A percentile compares a stretch with the other conserved stretches of the same genome.
Evolutionary conservation across 2,113 vertebrate genomes (phyloP).

Genomic region (Acrocephalus arundinaceus): DNA sequence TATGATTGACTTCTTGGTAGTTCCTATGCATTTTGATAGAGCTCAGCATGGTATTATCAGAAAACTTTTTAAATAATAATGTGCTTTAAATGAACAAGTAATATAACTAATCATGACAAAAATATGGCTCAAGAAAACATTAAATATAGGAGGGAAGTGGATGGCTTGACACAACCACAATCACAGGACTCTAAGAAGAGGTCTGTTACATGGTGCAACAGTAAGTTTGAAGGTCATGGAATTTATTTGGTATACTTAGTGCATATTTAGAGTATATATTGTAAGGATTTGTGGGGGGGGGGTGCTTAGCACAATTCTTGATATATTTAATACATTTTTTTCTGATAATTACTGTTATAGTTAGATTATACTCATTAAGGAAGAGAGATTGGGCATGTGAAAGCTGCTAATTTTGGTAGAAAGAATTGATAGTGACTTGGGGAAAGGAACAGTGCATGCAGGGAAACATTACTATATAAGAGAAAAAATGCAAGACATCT

Average conservation of each 20-base stretch:
- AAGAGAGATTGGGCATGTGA: background rate
- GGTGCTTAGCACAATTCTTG: background rate
- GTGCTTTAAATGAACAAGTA: background rate
- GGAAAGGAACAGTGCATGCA: background rate
- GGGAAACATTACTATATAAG: rapidly evolving
- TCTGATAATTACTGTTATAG: background rate
- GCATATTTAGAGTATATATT: background rate
- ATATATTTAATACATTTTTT: background rate
- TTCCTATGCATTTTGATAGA: background rate
- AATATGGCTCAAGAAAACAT: background rate
- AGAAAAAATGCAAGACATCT: background rate
- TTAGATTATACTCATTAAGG: background rate
- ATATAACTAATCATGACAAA: background rate
- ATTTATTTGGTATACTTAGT: background rate
- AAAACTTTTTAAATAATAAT: background rate
- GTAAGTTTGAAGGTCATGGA: background rate
- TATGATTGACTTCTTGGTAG: background rate
- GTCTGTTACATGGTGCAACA: background rate
- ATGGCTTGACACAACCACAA: background rate
- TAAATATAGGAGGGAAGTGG: background rate
- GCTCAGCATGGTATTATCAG: background rate
- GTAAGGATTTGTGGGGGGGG: background rate
- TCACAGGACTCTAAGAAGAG: background rate
- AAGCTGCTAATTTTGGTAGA: background rate
- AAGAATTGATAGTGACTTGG: background rate